Percentiles rank a stretch among this genome's conserved stretches.
Conservation (phyloP, 2,113 vertebrate species). For the Otocyon megalotis region DNA sequence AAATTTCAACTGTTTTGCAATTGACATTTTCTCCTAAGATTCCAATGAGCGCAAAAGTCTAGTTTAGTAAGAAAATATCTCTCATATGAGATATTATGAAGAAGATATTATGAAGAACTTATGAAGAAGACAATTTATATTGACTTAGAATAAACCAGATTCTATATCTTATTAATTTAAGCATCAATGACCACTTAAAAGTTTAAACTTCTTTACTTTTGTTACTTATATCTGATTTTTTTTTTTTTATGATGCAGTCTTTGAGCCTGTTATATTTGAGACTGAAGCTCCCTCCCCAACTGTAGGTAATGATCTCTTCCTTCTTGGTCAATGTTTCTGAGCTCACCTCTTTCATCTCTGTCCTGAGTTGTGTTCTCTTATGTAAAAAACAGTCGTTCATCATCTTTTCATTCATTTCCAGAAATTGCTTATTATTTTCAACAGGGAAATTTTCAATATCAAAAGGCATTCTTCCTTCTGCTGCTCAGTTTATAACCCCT, state of each 20-base stretch:
- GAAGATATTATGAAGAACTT: not conserved
- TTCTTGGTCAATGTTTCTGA: not conserved
- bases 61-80: not conserved
- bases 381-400: not conserved
- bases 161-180: constrained; percentile 19
- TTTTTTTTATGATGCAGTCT: constrained; percentile 51
- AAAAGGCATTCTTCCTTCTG: not conserved
- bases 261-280: constrained; percentile 12
- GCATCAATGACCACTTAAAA: not conserved
- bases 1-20: constrained; percentile 24
- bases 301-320: constrained; percentile 59
- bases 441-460: not conserved
- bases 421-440: not conserved
- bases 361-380: not conserved
- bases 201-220: not conserved
- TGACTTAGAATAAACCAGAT: not conserved
- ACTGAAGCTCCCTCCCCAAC: not conserved
- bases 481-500: not conserved
- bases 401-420: not conserved
- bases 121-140: not conserved
- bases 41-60: constrained; percentile 25
- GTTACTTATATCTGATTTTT: not conserved
- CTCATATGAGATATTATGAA: constrained; percentile 11
- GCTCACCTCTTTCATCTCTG: not conserved
- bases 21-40: constrained; percentile 31